phyloP scores from a whole-genome alignment of 1,140 invertebrate genomes.

The Aphis craccivora region DNA sequence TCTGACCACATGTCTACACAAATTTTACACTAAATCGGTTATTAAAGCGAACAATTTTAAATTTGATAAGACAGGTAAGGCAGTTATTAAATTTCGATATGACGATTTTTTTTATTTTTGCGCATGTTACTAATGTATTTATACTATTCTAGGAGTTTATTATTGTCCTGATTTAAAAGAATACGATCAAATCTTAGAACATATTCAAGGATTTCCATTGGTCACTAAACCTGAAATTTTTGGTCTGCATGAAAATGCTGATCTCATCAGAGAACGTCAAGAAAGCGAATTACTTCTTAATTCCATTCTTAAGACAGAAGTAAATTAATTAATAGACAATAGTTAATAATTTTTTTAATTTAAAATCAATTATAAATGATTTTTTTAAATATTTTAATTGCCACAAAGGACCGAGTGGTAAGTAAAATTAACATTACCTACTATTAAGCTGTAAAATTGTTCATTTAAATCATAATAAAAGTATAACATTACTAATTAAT shows the following conservation, averaged over 20 bases:
- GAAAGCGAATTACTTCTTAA: conserved; percentile 83
- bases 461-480: background rate
- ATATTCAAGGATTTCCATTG: conserved; percentile 70
- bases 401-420: conserved; percentile 65
- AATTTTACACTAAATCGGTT: conserved; percentile 75
- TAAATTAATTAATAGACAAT: conserved; percentile 63
- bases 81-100: background rate
- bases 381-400: background rate
- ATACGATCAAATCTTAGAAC: conserved; percentile 75
- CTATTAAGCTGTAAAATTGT: background rate
- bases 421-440: conserved; percentile 57
- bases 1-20: conserved; percentile 81
- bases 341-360: background rate
- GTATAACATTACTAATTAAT: background rate
- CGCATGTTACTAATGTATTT: background rate
- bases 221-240: conserved; percentile 86
- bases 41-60: conserved; percentile 61
- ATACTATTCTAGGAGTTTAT: conserved; percentile 70
- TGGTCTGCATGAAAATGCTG: conserved; percentile 92
- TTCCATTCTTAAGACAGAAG: conserved; percentile 86
- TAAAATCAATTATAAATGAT: background rate
- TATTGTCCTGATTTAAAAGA: conserved; percentile 78
- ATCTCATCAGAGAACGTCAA: conserved; percentile 91
- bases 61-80: conserved; percentile 56
- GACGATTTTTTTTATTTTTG: background rate